phyloP scores from a whole-genome alignment of 2,113 vertebrate species.

The Bothrops jararaca region DNA sequence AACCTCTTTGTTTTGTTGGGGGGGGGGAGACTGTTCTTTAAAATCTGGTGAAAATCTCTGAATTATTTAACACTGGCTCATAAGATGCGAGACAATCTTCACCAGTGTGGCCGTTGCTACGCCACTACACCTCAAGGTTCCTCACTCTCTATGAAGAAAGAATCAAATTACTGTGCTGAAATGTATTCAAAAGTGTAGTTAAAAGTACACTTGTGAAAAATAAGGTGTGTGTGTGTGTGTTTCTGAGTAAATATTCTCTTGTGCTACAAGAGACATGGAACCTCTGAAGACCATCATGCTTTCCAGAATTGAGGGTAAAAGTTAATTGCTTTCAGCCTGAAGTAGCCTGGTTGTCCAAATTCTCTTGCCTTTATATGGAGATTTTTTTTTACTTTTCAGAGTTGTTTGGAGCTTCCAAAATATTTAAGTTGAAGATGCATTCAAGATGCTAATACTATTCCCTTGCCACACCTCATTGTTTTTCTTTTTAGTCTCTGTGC shows the following conservation, averaged over 20 bases:
- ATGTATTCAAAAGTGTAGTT: not conserved
- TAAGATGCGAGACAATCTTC: not conserved
- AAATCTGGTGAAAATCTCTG: not conserved
- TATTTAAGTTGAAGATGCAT: not conserved
- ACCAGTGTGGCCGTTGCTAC: not conserved
- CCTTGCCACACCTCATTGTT: not conserved
- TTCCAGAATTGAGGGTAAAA: too few relatives aligned
- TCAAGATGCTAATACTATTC: not conserved
- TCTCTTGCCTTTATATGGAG: not conserved
- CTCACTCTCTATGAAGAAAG: not conserved
- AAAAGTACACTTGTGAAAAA: not conserved
- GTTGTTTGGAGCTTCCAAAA: not conserved
- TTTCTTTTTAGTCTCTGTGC: too few relatives aligned
- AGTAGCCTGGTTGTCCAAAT: not conserved
- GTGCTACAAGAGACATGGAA: not conserved
- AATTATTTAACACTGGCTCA: not conserved
- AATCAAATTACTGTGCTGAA: not conserved
- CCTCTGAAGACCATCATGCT: not conserved
- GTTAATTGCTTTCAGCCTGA: too few relatives aligned
- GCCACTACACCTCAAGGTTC: not conserved
- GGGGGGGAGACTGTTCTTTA: not conserved
- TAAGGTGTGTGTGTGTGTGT: not conserved
- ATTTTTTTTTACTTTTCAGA: not conserved
- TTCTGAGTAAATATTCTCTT: not conserved
- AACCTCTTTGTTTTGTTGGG: not conserved